Base-by-base conservation (phyloP, 2,113 vertebrate species). In the Etia nguti region DNA sequence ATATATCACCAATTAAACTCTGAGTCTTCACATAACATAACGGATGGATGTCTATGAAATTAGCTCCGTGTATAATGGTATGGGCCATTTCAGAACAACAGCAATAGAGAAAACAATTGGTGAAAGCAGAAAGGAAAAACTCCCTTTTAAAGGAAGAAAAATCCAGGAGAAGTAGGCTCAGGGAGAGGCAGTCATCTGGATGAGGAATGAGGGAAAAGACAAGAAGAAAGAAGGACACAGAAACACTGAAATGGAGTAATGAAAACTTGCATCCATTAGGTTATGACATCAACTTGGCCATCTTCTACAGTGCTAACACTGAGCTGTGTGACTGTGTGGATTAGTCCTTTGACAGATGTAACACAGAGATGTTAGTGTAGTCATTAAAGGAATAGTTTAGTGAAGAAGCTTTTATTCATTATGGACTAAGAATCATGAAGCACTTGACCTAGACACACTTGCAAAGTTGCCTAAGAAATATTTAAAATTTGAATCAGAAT, bases 401-500 rank as follows among this genome's bases (percentile, higher is more conserved):
- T 48, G 86, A 87, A 91, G 84, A 60, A 20, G 83, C 57, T 75
- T 88, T 56, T 84, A 91, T 60, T 89, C 54, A 89, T 87, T 92
- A 62, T 84, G 29, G 88, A 86, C 36, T 18, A 15, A 80, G 26
- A 83, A 81, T 83, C 46, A 86, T 26, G 22, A 81, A 86, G 56
- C 62, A 38, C 85, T 88, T 8, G 52, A 86, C 57, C 52, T 46
- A n/a, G 24, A 77, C n/a, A 60, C 38, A 57, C 50, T 81, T 54
- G 36, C 5, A 90, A 75, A 82, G 1, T 46, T 26, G 13, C 5
- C 65, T 31, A 79, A 41, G 73, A 31, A 50, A 57, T 20, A 75
- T 89, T 82, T 84, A 20, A 20, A 38, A 65, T 18, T 65, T 59
- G 26, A 31, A 0, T 62, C 29, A 6, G 59, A 60, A 20, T 62